Evolutionary conservation across 92 coral and sea anemone species (phyloP), one percentile per base, ranked within the genome.

Genomic region (Paragorgia papillata): DNA sequence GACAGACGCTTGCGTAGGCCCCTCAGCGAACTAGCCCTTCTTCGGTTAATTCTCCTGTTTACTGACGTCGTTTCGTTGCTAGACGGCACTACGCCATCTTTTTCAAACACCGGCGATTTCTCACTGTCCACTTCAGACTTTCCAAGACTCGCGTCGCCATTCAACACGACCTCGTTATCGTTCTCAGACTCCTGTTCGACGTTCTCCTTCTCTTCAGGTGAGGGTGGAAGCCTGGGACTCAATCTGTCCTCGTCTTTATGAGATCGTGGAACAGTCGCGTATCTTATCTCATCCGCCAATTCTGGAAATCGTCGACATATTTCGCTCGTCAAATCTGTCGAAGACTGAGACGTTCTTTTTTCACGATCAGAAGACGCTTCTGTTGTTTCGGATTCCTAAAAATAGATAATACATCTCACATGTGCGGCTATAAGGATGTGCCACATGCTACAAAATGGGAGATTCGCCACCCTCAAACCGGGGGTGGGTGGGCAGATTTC

Each of bases 1-100:
- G 18, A 62, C 53, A 80, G 87, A 28, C 74, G 61, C 28, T 29
- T 75, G 55, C 67, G 74, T 12, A 55, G 68, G 66, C 68, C 77
- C 59, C 17, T 68, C 77, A 54, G 73, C 44, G 74, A 68, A 7
- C 30, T 67, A 61, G 68, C 74, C 39, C 39, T 67, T 26, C 64
- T 81, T 63, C 74, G 89, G 86, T 58, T 71, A 0, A 71, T 10
- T 37, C 78, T 30, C 49, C 46, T n/a, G 14, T 18, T 55, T 2
- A 21, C 48, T 29, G 50, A 31, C 15, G 34, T 49, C 10, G 49
- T 28, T 19, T 64, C 46, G 54, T 54, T 64, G 37, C 29, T 24
- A 24, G 78, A 29, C 63, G 48, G 14, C 9, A 7, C 21, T 51
- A 3, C 46, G n/a, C 64, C 78, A 27, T 71, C 78, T 18, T 37